phyloP scores from a whole-genome alignment of 1,140 invertebrate genomes.

The Galleria mellonella region DNA sequence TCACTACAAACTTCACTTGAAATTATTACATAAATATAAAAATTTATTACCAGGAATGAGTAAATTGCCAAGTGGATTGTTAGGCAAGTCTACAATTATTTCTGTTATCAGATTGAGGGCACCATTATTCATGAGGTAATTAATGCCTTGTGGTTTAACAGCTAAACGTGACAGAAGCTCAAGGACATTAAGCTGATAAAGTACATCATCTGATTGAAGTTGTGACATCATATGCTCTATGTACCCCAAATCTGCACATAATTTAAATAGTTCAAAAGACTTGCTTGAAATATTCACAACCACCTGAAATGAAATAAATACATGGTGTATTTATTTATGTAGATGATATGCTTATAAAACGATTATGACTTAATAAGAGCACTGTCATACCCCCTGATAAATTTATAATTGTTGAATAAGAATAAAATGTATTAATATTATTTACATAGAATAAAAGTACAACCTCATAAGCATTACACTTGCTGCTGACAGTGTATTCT shows the following conservation, averaged over 20 bases:
- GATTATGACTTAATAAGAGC: too few species aligned
- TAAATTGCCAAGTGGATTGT: slow-evolving; percentile 77
- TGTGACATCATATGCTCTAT: slow-evolving; percentile 80
- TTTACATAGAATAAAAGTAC: slow-evolving; percentile 18
- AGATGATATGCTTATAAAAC: slow-evolving; percentile 6
- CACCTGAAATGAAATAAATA: slow-evolving; percentile 73
- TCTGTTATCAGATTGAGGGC: slow-evolving; percentile 78
- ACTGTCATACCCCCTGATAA: too few species aligned
- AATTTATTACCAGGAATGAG: slow-evolving; percentile 77
- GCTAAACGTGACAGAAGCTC: slow-evolving; percentile 84
- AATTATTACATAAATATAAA: slow-evolving; percentile 3
- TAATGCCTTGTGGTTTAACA: slow-evolving; percentile 79
- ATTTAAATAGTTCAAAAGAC: slow-evolving; percentile 75
- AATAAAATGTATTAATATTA: not conserved
- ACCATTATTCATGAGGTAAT: slow-evolving; percentile 80
- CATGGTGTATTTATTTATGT: slow-evolving; percentile 4
- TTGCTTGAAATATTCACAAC: slow-evolving; percentile 78
- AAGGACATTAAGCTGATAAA: slow-evolving; percentile 85
- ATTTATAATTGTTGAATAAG: not conserved
- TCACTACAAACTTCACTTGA: too few species aligned
- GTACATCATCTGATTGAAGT: slow-evolving; percentile 81
- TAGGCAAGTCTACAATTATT: slow-evolving; percentile 74
- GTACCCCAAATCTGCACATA: slow-evolving; percentile 77
- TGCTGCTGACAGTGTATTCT: slow-evolving; percentile 69
- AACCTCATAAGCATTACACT: slow-evolving; percentile 80